Evolutionary conservation across 2,888 invertebrate species (phyloP), one percentile per base, ranked within the genome.

Genomic region (Lysandra coridon): DNA sequence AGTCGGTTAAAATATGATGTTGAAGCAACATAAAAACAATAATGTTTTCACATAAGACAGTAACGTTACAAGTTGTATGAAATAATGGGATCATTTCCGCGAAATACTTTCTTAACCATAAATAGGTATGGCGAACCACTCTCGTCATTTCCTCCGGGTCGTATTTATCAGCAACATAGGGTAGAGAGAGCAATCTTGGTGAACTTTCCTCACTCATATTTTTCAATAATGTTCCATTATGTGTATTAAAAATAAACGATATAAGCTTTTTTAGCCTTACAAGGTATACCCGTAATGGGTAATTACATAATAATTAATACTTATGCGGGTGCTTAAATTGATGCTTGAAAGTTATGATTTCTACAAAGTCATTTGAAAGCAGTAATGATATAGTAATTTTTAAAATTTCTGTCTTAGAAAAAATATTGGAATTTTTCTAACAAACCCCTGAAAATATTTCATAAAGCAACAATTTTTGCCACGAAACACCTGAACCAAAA

Each of bases 111-210:
- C 79, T 79, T 76, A 73, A 30, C 23, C 40, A 33, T 75, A 57
- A 57, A 57, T 53, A 57, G 53, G 53, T 76, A 80, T 79, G 78
- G 85, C 83, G 85, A 87, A 86, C 85, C 90, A 93, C 93, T 93
- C 90, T 88, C 89, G 87, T 91, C 90, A 93, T 93, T 93, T 93
- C 92, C 93, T 93, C 84, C 84, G 93, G 91, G 93, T 86, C 90
- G 88, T 91, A 91, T 92, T 92, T 88, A 89, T 89, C 86, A 87
- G 85, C 81, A 81, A 78, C 79, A 78, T 79, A 78, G 81, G 74
- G 78, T 75, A 78, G 33, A 64, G 80, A 78, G 78, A 62, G 83
- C 88, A 90, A 90, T 90, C 89, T 88, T 86, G 85, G 88, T 87
- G 88, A 87, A 85, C 86, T 87, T 87, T 86, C 88, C 88, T 86